A percentile compares a stretch with the other conserved stretches of the same genome.
Evolutionary conservation across 2,797 vertebrate species (phyloP).

Genomic region (Sphaeramia orbicularis): DNA sequence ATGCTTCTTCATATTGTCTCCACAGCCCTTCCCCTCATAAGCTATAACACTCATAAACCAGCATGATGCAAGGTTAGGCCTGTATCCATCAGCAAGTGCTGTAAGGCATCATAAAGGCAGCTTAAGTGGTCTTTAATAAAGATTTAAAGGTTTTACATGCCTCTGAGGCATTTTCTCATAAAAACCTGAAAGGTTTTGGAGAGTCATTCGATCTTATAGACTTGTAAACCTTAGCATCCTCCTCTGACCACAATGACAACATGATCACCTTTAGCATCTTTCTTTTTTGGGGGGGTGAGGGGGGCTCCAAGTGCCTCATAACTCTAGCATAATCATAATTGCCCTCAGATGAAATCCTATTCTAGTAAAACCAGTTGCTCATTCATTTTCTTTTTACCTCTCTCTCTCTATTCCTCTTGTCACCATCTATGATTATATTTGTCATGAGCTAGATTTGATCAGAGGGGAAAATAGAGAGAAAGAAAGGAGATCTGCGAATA

Average conservation of each 20-base stretch:
- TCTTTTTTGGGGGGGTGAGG: no score
- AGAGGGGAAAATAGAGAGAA: conserved; percentile 13
- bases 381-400: conserved; percentile 13
- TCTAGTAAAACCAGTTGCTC: conserved; percentile 3
- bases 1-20: conserved; percentile 3
- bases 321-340: conserved; percentile 32
- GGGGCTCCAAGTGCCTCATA: conserved; percentile 30
- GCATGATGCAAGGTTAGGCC: conserved; percentile 46
- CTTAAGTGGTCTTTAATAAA: conserved; percentile 81
- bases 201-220: conserved; percentile 51
- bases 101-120: conserved; percentile 65
- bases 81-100: conserved; percentile 57
- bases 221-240: conserved; percentile 62
- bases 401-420: conserved; percentile 30
- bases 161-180: conserved; percentile 68
- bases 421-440: conserved; percentile 40
- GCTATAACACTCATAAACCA: conserved; percentile 50
- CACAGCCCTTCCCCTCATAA: conserved; percentile 24
- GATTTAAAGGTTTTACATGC: conserved; percentile 61
- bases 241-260: conserved; percentile 52
- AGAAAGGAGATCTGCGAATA: conserved; percentile 55
- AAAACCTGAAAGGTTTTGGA: conserved; percentile 66
- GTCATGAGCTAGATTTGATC: conserved; percentile 51
- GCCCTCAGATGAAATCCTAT: conserved; percentile 22
- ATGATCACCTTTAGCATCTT: conserved; percentile 7